phyloP scores from a whole-genome alignment of 2,113 vertebrate species.

The Rhizomys pruinosus region DNA sequence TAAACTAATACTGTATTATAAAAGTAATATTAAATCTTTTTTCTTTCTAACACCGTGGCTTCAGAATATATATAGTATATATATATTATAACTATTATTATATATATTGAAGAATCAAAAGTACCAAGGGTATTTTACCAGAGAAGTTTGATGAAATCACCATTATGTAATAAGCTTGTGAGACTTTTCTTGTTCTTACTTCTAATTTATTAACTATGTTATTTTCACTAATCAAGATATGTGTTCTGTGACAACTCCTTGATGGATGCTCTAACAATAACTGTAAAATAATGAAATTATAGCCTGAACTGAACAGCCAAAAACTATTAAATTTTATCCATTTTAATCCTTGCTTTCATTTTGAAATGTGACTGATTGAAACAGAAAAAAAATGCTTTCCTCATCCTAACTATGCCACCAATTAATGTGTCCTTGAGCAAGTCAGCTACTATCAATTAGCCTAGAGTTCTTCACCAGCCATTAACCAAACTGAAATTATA shows the following conservation, averaged over 20 bases:
- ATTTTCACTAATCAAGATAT: background rate
- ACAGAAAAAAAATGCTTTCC: background rate
- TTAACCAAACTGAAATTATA: background rate
- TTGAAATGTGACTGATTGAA: background rate
- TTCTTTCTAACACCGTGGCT: background rate
- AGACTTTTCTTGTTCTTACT: slow-evolving; percentile 10
- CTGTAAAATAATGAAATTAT: background rate
- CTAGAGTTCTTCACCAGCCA: background rate
- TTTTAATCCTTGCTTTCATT: slow-evolving; percentile 13
- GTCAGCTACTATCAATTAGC: background rate
- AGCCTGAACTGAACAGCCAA: background rate
- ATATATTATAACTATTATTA: too few relatives aligned
- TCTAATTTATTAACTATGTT: slow-evolving; percentile 13
- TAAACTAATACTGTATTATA: slow-evolving; percentile 15
- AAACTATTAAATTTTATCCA: background rate
- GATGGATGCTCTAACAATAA: too few relatives aligned
- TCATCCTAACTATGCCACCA: background rate
- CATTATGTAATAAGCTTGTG: background rate
- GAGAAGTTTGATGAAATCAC: background rate
- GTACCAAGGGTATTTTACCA: background rate
- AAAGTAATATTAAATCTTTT: background rate
- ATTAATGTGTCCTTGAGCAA: background rate
- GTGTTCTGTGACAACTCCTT: background rate
- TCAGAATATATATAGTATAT: too few relatives aligned
- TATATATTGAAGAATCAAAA: slow-evolving; percentile 21